Conservation (phyloP, 1,140 invertebrate species). For the Lepidurus packardi region DNA sequence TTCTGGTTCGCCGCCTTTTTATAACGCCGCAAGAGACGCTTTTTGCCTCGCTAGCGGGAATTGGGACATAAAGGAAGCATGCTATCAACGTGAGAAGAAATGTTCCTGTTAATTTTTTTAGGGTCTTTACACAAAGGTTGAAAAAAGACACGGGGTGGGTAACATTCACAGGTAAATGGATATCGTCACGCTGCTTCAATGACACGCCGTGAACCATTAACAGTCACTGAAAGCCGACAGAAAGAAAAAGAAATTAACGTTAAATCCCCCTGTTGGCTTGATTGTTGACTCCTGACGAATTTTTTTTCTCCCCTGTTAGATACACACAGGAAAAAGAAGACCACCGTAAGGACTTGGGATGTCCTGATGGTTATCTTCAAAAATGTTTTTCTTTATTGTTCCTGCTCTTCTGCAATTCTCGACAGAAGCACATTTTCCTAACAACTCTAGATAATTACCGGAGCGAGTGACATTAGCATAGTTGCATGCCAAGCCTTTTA, state of each 20-base stretch:
- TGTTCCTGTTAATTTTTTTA: neutral
- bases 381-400: no score
- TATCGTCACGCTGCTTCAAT: neutral
- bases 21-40: neutral
- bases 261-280: neutral
- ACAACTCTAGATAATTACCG: no score
- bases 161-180: neutral
- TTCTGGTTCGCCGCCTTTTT: conserved; percentile 2
- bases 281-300: neutral
- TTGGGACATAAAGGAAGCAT: neutral
- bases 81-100: conserved; percentile 15
- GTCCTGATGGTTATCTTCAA: neutral
- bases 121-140: neutral
- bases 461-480: no score
- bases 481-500: no score
- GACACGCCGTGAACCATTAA: conserved; percentile 1
- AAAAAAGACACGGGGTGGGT: neutral
- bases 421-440: no score
- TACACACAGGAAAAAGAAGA: neutral
- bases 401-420: no score
- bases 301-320: neutral
- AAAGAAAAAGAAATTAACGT: neutral
- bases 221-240: neutral
- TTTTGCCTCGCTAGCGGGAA: neutral
- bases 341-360: neutral